phyloP scores from a whole-genome alignment of 2,888 invertebrate genomes.

The Scaptomyza tumidula region DNA sequence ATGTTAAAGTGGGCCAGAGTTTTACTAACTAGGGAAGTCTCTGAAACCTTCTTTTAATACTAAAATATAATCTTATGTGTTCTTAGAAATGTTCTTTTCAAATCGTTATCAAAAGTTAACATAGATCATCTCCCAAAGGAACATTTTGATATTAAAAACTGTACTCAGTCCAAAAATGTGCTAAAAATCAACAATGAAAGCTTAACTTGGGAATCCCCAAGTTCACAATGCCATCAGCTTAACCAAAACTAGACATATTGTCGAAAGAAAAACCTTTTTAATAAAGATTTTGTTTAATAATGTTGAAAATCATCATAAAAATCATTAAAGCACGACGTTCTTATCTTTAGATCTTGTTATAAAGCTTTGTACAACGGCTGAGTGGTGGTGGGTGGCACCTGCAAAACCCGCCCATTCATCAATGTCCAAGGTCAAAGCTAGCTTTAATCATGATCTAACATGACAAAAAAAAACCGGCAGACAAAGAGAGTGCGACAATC shows the following conservation, averaged over 20 bases:
- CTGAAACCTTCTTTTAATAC: too few relatives aligned
- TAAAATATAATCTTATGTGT: too few relatives aligned
- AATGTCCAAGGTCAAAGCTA: conserved; percentile 4
- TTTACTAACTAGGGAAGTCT: not conserved
- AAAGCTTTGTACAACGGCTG: not conserved
- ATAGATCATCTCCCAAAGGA: too few relatives aligned
- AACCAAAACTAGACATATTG: too few relatives aligned
- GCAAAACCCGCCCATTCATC: not conserved
- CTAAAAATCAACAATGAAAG: too few relatives aligned
- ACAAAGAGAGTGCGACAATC: not conserved
- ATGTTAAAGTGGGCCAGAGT: conserved; percentile 30
- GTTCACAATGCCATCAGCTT: too few relatives aligned
- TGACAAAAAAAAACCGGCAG: not conserved
- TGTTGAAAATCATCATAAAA: not conserved
- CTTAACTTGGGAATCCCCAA: too few relatives aligned
- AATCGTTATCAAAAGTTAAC: too few relatives aligned
- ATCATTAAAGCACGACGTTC: not conserved
- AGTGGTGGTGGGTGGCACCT: not conserved
- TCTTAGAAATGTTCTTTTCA: too few relatives aligned
- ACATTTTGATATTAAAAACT: too few relatives aligned
- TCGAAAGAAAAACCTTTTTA: not conserved
- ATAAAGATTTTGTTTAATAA: not conserved
- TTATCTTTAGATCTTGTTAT: not conserved
- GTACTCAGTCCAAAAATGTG: too few relatives aligned
- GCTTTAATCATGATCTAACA: not conserved